Base-by-base conservation (phyloP, 2,113 vertebrate genomes). In the Callopanchax toddi region DNA sequence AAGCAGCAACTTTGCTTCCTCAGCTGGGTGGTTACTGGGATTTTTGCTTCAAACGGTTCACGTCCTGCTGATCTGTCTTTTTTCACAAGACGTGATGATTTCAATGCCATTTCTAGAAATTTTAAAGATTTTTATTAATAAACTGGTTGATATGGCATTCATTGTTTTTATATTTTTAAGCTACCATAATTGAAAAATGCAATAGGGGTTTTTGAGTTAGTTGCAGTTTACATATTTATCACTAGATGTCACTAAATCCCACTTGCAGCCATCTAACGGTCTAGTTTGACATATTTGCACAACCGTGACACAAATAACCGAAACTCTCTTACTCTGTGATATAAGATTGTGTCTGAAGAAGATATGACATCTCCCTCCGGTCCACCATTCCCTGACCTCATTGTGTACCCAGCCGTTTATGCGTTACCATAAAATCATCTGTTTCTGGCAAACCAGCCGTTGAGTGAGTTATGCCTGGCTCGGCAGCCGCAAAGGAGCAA, bases 401-500 rank as follows among this genome's bases (percentile, higher is more conserved):
- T 74, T 51, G 20, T 73, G 79, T 74, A 75, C 77, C 73, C 74
- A 42, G 66, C 55, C 74, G 63, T 87, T 88, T 78, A 79, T 75
- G 46, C 68, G 42, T 79, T 74, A 82, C 72, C 61, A 79, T 78
- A 76, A 87, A 87, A 81, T 83, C 67, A 76, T 86, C 73, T 80
- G 71, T 85, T 82, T 86, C 81, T 85, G 71, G 70, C 74, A 78
- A 81, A 79, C 62, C 49, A 34, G 75, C 64, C 20, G 63, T 67
- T 78, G 81, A 86, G 78, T 85, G 86, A 86, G 75, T 86, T 76
- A 78, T 78, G 82, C 61, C 67, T 78, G 73, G 74, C 75, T 67
- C 51, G 32, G 65, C 68, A 68, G 78, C 57, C 71, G 9, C 60
- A 76, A 78, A 69, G 57, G 60, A 43, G 76, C 53, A 60, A 73